phyloP scores from a whole-genome alignment of 2,113 vertebrate species.

The Albula glossodonta region DNA sequence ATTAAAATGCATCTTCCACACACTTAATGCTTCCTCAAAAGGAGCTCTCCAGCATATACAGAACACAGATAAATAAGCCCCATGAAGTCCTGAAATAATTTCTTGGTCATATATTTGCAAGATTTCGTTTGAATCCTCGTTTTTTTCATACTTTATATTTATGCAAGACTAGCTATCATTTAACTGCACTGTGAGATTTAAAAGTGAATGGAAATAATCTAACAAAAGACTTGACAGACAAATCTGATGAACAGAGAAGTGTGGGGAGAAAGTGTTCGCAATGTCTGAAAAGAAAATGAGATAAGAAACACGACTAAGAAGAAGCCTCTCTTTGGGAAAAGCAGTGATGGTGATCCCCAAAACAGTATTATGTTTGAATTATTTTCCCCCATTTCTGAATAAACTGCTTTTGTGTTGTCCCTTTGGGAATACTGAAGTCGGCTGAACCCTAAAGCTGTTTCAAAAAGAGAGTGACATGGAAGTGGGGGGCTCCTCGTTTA shows the following conservation, averaged over 20 bases:
- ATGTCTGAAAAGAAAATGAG: constrained; percentile 34
- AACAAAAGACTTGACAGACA: constrained; percentile 47
- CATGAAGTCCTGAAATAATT: background rate
- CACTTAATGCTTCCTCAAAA: constrained; percentile 9
- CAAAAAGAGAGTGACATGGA: constrained; percentile 73
- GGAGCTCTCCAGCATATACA: background rate
- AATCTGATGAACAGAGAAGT: constrained; percentile 56
- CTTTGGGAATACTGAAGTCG: constrained; percentile 71
- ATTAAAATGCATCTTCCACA: constrained; percentile 16
- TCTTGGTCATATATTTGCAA: background rate
- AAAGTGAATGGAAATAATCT: constrained; percentile 3
- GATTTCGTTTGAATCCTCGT: background rate
- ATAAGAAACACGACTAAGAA: constrained; percentile 62
- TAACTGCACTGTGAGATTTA: constrained; percentile 7
- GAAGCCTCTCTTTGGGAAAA: constrained; percentile 40
- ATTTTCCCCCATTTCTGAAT: constrained; percentile 65
- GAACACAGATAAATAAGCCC: background rate
- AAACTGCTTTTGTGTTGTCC: constrained; percentile 69
- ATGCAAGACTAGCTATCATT: constrained; percentile 32
- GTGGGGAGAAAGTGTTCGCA: background rate
- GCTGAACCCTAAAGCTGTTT: constrained; percentile 77
- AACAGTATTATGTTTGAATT: constrained; percentile 63
- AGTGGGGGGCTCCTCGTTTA: constrained; percentile 65
- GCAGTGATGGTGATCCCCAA: constrained; percentile 54
- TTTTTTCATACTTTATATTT: constrained; percentile 21